Evolutionary conservation across 1,140 invertebrate species (phyloP), one percentile per base, ranked within the genome.

Genomic region (Hermatobates lingyangjiaoensis): DNA sequence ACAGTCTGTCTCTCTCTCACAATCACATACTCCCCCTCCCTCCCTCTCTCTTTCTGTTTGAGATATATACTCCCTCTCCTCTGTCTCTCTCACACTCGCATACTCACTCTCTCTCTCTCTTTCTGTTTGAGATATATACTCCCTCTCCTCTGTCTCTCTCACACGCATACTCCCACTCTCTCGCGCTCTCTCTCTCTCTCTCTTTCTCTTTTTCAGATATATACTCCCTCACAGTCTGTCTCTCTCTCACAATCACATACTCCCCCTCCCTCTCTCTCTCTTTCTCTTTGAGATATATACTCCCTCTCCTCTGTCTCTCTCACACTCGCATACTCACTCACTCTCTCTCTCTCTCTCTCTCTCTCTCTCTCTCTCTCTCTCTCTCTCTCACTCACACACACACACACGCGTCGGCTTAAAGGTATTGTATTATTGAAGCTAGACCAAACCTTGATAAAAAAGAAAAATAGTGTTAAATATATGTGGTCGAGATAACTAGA

Each of bases 181-280:
- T 45, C 44, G 23, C 44, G 23, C 44, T 45, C 44, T 45, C 44
- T 23, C 23, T 45, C 5, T 23, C 44, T 45, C 44, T 45, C n/a
- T 23, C 23, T 45, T 24, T 45, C 44, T 45, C 44, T 24, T 25
- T 7, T 45, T 23, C 26, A 25, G 23, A 42, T 10, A 42, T 42
- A 10, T 42, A 10, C 14, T n/a, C 4, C n/a, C n/a, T 34, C 7
- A 10, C n/a, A 34, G 7, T n/a, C 7, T 10, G n/a, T 10, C 30
- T 7, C 30, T 10, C 7, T 10, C 30, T 10, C n/a, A 10, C 30
- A 34, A 34, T 34, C 30, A 34, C n/a, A 10, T 10, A 34, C 3
- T 40, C 39, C 15, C 15, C n/a, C n/a, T n/a, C n/a, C n/a, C n/a
- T n/a, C n/a, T n/a, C n/a, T n/a, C n/a, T n/a, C n/a, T n/a, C n/a